These are phyloP conservation scores for Ditula angustiorana DNA, from an alignment of 2,888 invertebrate genomes.

Conservation along the genomic window DNA sequence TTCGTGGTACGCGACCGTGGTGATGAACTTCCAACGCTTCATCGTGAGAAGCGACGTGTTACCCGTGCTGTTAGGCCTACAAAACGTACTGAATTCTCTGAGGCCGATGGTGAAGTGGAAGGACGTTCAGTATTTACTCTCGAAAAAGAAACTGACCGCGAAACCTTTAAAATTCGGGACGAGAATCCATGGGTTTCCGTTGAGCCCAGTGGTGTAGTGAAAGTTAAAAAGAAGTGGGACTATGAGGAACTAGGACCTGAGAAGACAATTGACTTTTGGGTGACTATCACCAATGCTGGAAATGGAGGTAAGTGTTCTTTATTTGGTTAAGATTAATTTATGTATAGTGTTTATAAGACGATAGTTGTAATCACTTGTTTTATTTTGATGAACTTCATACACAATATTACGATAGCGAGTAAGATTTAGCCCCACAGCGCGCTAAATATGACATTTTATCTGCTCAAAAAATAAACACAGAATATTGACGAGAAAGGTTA, in stretches of 20 bases:
- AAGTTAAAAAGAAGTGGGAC: conserved; percentile 98
- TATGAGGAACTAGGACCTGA: conserved; percentile 97
- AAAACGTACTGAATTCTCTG: conserved; percentile 96
- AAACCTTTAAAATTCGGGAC: conserved; percentile 96
- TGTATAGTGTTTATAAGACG: not conserved
- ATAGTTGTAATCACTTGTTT: not conserved
- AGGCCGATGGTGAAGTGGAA: conserved; percentile 95
- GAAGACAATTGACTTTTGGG: conserved; percentile 98
- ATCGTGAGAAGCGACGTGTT: conserved; percentile 90
- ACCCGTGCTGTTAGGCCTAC: conserved; percentile 97
- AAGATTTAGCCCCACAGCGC: not conserved
- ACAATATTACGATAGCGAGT: not conserved
- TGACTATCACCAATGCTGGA: conserved; percentile 95
- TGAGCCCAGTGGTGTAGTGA: conserved; percentile 95
- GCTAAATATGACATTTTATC: not conserved
- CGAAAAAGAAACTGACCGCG: conserved; percentile 96
- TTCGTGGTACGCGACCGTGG: conserved; percentile 87
- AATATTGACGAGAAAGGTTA: not conserved
- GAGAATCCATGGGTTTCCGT: conserved; percentile 98
- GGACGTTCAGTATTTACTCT: conserved; percentile 95
- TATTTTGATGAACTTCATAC: not conserved
- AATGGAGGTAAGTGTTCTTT: conserved; percentile 90
- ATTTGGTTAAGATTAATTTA: too few species aligned
- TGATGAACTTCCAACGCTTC: conserved; percentile 87
- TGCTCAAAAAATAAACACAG: not conserved